Evolutionary conservation across 1,140 invertebrate species (phyloP).

Genomic region (Apis dorsata): DNA sequence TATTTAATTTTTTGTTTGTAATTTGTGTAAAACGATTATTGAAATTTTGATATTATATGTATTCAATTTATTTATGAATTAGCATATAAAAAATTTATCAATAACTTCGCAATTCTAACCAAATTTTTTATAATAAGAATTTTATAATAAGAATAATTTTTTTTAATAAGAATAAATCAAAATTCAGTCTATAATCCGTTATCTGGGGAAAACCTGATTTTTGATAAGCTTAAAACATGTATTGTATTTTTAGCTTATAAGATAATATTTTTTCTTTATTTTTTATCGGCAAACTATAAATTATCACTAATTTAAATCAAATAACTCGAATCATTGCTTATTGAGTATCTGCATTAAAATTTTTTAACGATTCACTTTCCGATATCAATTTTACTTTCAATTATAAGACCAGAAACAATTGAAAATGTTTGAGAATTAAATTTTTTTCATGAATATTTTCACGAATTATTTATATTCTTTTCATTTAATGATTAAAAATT

Average conservation of each 20-base stretch:
- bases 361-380: not conserved
- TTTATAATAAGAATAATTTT: no score
- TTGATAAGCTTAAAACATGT: slow-evolving; percentile 51
- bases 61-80: not conserved
- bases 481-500: no score
- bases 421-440: no score
- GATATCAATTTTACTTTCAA: not conserved
- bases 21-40: not conserved
- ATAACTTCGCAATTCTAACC: not conserved
- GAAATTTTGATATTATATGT: not conserved
- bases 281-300: not conserved
- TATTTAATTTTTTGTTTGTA: not conserved
- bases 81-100: not conserved
- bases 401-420: not conserved
- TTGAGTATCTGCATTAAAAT: not conserved
- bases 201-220: slow-evolving; percentile 55
- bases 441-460: no score
- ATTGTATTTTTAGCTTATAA: slow-evolving; percentile 39
- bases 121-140: no score
- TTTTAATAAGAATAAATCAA: not conserved
- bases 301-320: slow-evolving; percentile 21
- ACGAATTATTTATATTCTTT: no score
- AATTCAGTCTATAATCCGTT: slow-evolving; percentile 9
- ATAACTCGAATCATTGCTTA: not conserved
- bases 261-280: no score